Evolutionary conservation across 2,797 vertebrate genomes (phyloP).

Genomic region (Gallinago nigripennis): DNA sequence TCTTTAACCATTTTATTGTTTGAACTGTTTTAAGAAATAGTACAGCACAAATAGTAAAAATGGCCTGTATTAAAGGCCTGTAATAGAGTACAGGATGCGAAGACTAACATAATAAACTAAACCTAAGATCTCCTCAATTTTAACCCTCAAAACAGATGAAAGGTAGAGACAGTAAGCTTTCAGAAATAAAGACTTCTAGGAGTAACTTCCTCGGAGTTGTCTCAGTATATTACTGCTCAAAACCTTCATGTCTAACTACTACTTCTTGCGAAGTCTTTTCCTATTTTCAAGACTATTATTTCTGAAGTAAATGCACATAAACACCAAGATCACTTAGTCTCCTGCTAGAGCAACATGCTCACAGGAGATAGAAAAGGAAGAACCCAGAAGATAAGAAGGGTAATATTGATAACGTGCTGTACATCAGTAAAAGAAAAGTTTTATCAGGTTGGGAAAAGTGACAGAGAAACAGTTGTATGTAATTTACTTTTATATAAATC

Average conservation of each 20-base stretch:
- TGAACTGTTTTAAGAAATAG: neutral
- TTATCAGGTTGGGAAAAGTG: neutral
- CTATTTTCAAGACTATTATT: neutral
- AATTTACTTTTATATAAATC: neutral
- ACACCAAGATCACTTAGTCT: neutral
- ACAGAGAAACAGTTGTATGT: neutral
- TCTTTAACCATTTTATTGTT: neutral
- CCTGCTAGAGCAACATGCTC: neutral
- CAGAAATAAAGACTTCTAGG: neutral
- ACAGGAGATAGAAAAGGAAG: neutral
- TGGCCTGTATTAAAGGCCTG: neutral
- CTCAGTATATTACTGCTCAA: neutral
- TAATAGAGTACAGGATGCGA: neutral
- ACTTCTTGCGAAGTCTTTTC: neutral
- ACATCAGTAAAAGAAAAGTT: neutral
- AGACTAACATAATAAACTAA: neutral
- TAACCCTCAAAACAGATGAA: neutral
- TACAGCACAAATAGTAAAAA: neutral
- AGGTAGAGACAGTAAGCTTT: neutral
- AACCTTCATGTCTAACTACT: neutral
- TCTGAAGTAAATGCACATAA: neutral
- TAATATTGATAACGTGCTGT: neutral
- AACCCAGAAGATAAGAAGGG: neutral
- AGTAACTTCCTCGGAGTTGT: neutral
- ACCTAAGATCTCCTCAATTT: neutral